Conservation (phyloP, 2,888 invertebrate genomes). For the Trissoscelio sp. region DNA sequence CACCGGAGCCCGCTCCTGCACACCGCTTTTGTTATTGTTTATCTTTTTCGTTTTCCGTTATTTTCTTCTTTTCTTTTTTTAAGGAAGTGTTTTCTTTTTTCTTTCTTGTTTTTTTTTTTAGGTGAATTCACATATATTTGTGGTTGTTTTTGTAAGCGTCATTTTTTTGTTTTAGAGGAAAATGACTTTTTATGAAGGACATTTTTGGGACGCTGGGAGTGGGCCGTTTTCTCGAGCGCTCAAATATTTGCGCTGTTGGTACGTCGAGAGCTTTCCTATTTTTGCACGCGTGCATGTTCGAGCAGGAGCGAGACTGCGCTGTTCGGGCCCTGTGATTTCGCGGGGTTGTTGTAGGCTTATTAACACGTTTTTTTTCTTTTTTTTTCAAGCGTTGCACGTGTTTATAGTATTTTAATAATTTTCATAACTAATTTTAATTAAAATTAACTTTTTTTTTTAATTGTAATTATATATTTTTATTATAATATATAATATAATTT, state of each 20-base stretch:
- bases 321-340: neutral
- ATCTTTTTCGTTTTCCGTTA: neutral
- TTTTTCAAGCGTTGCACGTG: no score
- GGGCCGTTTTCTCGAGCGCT: constrained; percentile 1
- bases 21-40: constrained; percentile 45
- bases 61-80: constrained; percentile 14
- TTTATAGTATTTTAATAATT: no score
- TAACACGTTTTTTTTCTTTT: no score
- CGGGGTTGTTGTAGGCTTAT: constrained; percentile 2
- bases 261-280: constrained; percentile 52
- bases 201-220: neutral
- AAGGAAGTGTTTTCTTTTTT: constrained; percentile 17
- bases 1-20: constrained; percentile 47
- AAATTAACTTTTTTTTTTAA: no score
- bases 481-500: no score
- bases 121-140: no score
- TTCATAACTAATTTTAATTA: no score
- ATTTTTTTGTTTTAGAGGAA: neutral
- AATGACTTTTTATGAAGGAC: neutral
- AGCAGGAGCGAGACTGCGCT: constrained; percentile 21
- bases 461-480: no score
- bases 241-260: constrained; percentile 34
- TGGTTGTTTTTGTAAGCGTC: no score
- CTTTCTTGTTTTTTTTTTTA: neutral
- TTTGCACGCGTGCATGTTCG: constrained; percentile 56